Percentiles rank a stretch among this genome's conserved stretches.
Evolutionary conservation across 2,113 vertebrate genomes (phyloP).

Genomic region (Festucalex cinctus): DNA sequence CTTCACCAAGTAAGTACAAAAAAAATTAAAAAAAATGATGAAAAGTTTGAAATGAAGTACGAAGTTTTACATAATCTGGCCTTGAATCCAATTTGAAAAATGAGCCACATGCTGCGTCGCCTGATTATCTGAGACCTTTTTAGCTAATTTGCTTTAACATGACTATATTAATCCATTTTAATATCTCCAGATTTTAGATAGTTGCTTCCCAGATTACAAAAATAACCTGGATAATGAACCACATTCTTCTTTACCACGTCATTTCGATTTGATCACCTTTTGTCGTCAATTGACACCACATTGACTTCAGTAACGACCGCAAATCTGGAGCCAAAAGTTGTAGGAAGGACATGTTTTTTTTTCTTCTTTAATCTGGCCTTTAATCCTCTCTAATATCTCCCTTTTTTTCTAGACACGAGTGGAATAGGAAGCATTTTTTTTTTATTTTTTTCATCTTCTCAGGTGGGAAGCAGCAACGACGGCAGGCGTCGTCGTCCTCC

Average conservation of each 20-base stretch:
- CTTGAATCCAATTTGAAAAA: too few species aligned
- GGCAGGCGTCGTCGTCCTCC: neutral
- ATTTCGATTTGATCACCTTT: neutral
- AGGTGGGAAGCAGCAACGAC: neutral
- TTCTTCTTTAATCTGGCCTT: neutral
- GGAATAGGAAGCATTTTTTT: neutral
- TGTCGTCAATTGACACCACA: too few species aligned
- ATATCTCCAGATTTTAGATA: slow-evolving; percentile 29
- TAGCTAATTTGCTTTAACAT: too few species aligned
- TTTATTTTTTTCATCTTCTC: neutral
- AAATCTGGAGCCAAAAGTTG: slow-evolving; percentile 50
- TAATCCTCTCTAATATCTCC: neutral
- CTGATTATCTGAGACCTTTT: too few species aligned
- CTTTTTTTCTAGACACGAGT: neutral
- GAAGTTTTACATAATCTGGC: too few species aligned
- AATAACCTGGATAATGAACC: slow-evolving; percentile 45
- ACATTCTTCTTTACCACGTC: slow-evolving; percentile 78
- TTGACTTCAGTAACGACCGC: slow-evolving; percentile 77
- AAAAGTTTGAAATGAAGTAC: too few species aligned
- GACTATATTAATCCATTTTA: too few species aligned
- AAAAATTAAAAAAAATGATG: too few species aligned
- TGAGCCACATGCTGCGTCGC: too few species aligned
- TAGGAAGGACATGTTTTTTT: slow-evolving; percentile 18
- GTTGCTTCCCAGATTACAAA: slow-evolving; percentile 1
- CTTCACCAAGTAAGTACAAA: too few species aligned